Evolutionary conservation across 2,888 invertebrate genomes (phyloP), one percentile per base, ranked within the genome.

Genomic region (Drepana falcataria): DNA sequence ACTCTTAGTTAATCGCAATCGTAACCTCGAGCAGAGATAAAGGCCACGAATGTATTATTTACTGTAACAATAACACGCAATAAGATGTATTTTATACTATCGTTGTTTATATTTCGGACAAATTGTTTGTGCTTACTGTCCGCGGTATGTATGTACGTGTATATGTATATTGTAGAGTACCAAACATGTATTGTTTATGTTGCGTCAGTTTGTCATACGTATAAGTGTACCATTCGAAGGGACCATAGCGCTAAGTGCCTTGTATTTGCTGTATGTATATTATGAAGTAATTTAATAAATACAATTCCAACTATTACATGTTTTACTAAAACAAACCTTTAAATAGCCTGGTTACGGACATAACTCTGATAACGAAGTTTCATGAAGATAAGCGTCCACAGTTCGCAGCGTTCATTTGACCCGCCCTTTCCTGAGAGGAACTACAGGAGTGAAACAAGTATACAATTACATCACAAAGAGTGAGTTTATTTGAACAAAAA

Each of bases 401-500:
- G 5, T 44, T 44, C 9, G 9, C 41, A 6, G 9, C 44, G 9
- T 44, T 44, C 2, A 44, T 9, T 9, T 44, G 34, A 48, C 47
- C 2, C 44, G 35, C 3, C 37, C 37, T 5, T 37, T 35, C 41
- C 49, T 4, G 4, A 44, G 53, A 48, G 3, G 33, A n/a, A n/a
- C 35, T 5, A 2, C 53, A 48, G 53, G 34, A 81, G 71, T 73
- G 55, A 84, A 85, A 81, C 65, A 71, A 60, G 49, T 59, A 62
- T 66, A 56, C 44, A 53, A 7, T 69, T 37, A 68, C 69, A 75
- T 87, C 89, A 88, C 89, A 79, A 79, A 53, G 52, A 79, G 88
- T 90, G 87, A 89, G 68, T 90, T 90, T 89, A 85, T 87, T 83
- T 88, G 88, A 90, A 91, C 90, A 90, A 88, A 90, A 88, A 89